phyloP scores from a whole-genome alignment of 1,140 invertebrate genomes.

The Aricia agestis region DNA sequence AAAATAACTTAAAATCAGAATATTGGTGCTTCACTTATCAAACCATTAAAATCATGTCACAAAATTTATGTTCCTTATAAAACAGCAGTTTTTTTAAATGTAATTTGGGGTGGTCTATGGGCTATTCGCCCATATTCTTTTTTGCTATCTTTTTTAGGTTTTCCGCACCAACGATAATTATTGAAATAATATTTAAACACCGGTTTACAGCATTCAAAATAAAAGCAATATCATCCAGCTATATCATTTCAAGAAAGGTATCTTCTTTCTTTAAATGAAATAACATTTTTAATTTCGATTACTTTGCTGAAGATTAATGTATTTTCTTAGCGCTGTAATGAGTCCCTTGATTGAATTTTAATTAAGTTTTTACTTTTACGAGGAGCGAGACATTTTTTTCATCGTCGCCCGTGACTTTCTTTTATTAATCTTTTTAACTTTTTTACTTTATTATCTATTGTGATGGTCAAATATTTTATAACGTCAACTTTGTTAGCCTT shows the following conservation, averaged over 20 bases:
- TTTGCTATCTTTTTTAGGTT: too few relatives aligned
- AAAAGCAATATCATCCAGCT: background rate
- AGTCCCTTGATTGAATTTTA: conserved; percentile 36
- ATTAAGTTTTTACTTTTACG: conserved; percentile 38
- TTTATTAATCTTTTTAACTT: conserved; percentile 16
- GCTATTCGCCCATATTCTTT: too few relatives aligned
- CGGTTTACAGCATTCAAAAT: background rate
- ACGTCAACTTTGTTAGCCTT: too few relatives aligned
- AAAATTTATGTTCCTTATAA: background rate
- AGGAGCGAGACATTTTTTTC: conserved; percentile 28
- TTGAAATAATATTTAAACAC: too few relatives aligned
- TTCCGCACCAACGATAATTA: too few relatives aligned
- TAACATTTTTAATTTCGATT: conserved; percentile 23
- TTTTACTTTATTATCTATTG: background rate
- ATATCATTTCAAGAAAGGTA: background rate
- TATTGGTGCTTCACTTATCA: too few relatives aligned
- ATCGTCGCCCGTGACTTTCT: conserved; percentile 27
- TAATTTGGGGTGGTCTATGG: too few relatives aligned
- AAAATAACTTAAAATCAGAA: background rate
- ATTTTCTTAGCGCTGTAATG: conserved; percentile 32
- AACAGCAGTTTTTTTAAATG: background rate
- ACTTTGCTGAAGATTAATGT: conserved; percentile 33
- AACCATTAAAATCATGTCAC: background rate
- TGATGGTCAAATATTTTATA: background rate
- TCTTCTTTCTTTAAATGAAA: conserved; percentile 20